Base-by-base conservation (phyloP, 2,113 vertebrate species). In the Sitta europaea region DNA sequence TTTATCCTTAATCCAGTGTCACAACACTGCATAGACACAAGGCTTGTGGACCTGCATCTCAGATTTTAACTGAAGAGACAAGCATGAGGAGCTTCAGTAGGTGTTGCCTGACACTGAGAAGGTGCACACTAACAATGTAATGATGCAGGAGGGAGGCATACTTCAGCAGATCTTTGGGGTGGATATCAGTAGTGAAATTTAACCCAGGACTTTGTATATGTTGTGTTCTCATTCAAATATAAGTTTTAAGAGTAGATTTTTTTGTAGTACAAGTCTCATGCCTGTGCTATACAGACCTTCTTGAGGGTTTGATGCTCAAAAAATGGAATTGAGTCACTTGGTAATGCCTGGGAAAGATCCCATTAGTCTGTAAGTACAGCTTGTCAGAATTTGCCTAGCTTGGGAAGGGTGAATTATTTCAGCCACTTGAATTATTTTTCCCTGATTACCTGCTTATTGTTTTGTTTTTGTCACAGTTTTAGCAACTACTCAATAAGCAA, bases 61-160 rank as follows among this genome's bases (percentile, higher is more conserved):
- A 38, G 43, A 47, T 47, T 72, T 72, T 80, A 29, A 31, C 33
- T 72, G 35, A 83, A 53, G 14, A 45, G 22, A 12, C 13, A 17
- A 62, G 15, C 3, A 0, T 21, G 20, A 71, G 17, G 31, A 67
- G 8, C 35, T 67, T 33, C 45, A 19, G 14, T 12, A 67, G 35
- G 53, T 55, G 48, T 72, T 79, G 33, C 16, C 23, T 72, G 33
- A 80, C 8, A 2, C 16, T 40, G 28, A 48, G 31, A 66, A 79
- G 25, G 28, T 54, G 33, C 17, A 13, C 20, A 4, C 33, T 27
- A 45, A 11, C 0, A 0, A 1, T 23, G 18, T 63, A 55, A 38
- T 27, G 27, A 36, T 42, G 27, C 18, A 8, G 20, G 29, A 89
- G 18, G n/a, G 4, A 61, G n/a, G 13, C 17, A 42, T 10, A 28